These are phyloP conservation scores for Callitettix versicolor DNA, from an alignment of 1,140 invertebrate genomes.

Conservation along the genomic window DNA sequence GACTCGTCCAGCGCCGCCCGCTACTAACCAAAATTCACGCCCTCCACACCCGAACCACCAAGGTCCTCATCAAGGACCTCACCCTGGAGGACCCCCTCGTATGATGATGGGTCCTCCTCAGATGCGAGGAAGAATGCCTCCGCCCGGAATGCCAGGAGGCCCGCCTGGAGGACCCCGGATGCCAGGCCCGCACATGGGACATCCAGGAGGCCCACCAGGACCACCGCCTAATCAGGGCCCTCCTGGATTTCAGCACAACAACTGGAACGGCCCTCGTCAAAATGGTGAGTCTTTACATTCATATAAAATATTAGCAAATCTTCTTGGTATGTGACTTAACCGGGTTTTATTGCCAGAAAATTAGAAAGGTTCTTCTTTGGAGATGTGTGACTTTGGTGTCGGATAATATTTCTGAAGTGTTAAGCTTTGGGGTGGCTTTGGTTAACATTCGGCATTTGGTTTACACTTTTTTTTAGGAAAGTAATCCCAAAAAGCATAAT, in stretches of 20 bases:
- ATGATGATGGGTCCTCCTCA: conserved; percentile 33
- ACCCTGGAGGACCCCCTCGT: conserved; percentile 13
- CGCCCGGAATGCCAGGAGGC: conserved; percentile 45
- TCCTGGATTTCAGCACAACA: conserved; percentile 39
- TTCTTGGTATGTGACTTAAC: conserved; percentile 8
- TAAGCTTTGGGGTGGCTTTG: too few species aligned
- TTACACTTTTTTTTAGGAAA: too few species aligned
- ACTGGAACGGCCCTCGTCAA: conserved; percentile 37
- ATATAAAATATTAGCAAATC: not conserved
- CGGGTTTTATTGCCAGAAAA: too few species aligned
- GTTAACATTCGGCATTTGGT: too few species aligned
- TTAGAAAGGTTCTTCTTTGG: too few species aligned
- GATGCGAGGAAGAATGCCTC: conserved; percentile 33
- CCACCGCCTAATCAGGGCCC: conserved; percentile 35
- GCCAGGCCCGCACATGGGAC: conserved; percentile 29
- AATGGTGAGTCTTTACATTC: conserved; percentile 19
- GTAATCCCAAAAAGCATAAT: too few species aligned
- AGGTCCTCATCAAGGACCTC: conserved; percentile 28
- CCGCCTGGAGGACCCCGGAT: conserved; percentile 33
- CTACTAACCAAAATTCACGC: conserved; percentile 15
- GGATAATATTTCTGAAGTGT: too few species aligned
- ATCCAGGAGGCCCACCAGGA: conserved; percentile 23
- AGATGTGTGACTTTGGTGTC: too few species aligned
- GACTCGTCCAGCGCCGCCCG: conserved; percentile 61
- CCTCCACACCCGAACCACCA: conserved; percentile 20